phyloP scores from a whole-genome alignment of 2,888 invertebrate genomes.

The Drosophila ochracea region DNA sequence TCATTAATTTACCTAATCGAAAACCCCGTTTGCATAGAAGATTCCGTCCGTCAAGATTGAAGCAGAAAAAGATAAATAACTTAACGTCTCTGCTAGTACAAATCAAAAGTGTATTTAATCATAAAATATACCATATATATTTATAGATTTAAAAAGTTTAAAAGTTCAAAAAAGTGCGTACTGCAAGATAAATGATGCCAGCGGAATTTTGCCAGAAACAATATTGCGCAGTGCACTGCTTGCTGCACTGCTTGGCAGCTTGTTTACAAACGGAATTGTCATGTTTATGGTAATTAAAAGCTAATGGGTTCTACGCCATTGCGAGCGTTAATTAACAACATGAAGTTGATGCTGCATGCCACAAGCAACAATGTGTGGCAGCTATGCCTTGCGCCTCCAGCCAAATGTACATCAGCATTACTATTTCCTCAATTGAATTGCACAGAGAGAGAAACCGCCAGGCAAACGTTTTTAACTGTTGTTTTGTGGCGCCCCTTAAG shows the following conservation, averaged over 20 bases:
- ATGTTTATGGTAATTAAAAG: conserved; percentile 80
- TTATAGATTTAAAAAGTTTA: conserved; percentile 1
- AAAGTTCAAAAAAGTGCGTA: not conserved
- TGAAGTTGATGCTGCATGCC: conserved; percentile 51
- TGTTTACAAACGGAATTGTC: conserved; percentile 69
- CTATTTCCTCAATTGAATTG: conserved; percentile 75
- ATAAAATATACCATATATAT: not conserved
- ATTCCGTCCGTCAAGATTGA: not conserved
- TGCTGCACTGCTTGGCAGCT: conserved; percentile 49
- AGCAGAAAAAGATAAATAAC: not conserved
- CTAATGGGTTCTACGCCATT: conserved; percentile 80
- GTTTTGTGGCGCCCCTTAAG: conserved; percentile 44
- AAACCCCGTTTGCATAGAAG: not conserved
- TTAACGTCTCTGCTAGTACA: not conserved
- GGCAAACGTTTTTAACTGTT: conserved; percentile 6
- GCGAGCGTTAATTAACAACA: conserved; percentile 74
- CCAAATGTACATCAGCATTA: conserved; percentile 3
- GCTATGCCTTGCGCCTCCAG: conserved; percentile 17
- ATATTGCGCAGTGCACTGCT: conserved; percentile 17
- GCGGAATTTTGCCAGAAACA: conserved; percentile 16
- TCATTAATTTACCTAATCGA: not conserved
- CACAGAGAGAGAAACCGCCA: conserved; percentile 57
- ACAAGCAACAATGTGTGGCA: conserved; percentile 34
- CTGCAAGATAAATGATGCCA: conserved; percentile 23
- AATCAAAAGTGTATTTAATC: not conserved